Evolutionary conservation across 2,888 invertebrate species (phyloP).

Genomic region (Lasioglossum pauxillum): DNA sequence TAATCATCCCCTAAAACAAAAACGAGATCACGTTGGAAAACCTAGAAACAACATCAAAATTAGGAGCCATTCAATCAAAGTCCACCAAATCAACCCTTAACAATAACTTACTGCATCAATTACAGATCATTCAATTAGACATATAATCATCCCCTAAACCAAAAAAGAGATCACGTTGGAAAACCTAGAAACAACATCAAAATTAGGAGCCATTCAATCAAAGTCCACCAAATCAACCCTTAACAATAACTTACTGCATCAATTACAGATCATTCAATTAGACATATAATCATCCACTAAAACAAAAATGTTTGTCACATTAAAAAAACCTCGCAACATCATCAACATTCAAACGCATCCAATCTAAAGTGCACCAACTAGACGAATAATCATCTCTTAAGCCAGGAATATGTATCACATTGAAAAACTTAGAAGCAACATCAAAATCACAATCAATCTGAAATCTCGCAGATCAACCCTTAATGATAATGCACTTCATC

Average conservation of each 20-base stretch:
- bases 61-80: background rate
- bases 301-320: background rate
- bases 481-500: background rate
- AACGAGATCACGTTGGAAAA: background rate
- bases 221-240: too few species aligned
- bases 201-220: background rate
- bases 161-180: too few species aligned
- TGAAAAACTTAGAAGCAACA: too few species aligned
- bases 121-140: background rate
- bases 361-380: too few species aligned
- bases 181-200: background rate
- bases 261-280: background rate
- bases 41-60: background rate
- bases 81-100: too few species aligned
- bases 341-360: too few species aligned
- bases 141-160: too few species aligned
- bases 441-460: too few species aligned
- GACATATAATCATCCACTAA: background rate
- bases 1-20: background rate
- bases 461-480: background rate
- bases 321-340: background rate
- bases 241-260: background rate
- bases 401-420: too few species aligned
- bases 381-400: too few species aligned
- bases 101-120: background rate